Conservation (phyloP, 2,113 vertebrate species). For the Pangasianodon gigas region DNA sequence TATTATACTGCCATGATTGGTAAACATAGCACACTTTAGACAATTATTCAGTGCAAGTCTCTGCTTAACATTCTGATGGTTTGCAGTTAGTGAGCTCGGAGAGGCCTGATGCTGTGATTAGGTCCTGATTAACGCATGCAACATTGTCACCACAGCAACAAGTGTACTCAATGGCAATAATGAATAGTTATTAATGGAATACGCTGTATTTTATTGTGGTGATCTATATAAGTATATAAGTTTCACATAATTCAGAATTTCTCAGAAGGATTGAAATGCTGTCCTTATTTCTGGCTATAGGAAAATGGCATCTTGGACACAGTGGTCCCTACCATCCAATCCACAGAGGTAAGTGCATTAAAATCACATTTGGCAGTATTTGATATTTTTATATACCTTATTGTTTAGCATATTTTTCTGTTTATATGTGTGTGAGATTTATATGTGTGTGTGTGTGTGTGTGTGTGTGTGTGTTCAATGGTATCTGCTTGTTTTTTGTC, state of each 20-base stretch:
- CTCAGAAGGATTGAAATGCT: background rate
- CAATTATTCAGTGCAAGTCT: background rate
- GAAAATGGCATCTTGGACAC: slow-evolving; percentile 98
- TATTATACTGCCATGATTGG: slow-evolving; percentile 88
- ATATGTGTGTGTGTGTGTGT: no score
- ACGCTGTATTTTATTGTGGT: background rate
- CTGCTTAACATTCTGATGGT: background rate
- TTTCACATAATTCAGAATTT: background rate
- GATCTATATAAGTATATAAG: background rate
- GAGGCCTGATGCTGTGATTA: slow-evolving; percentile 21
- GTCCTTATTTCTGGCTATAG: slow-evolving; percentile 60
- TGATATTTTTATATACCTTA: no score
- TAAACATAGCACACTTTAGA: slow-evolving; percentile 55
- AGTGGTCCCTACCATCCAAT: slow-evolving; percentile 79
- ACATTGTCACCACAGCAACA: background rate
- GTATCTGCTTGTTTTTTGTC: slow-evolving; percentile 15
- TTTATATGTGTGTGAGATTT: no score
- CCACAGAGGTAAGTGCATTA: slow-evolving; percentile 79
- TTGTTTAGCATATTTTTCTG: no score
- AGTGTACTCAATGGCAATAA: background rate
- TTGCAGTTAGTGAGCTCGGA: background rate
- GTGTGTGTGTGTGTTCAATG: background rate
- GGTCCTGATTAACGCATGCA: slow-evolving; percentile 16
- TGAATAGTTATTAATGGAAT: background rate
- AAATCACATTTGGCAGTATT: background rate